Conservation (phyloP, 2,797 vertebrate genomes). For the Prunella strophiata region DNA sequence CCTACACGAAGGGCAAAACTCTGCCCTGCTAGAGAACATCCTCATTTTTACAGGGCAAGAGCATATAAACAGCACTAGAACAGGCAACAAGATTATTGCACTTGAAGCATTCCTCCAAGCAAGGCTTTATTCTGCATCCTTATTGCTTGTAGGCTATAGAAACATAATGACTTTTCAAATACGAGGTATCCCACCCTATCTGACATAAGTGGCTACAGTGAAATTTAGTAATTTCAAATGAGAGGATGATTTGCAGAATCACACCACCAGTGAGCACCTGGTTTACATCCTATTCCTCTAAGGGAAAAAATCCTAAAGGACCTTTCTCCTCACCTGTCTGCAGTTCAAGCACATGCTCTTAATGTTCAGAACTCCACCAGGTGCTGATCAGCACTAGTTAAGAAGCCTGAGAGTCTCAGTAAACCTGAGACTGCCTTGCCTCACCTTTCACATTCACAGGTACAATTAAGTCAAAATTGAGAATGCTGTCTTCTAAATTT, state of each 20-base stretch:
- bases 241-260: neutral
- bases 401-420: neutral
- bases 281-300: neutral
- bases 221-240: neutral
- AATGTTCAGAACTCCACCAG: neutral
- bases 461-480: neutral
- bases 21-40: neutral
- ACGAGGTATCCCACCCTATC: neutral
- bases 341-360: neutral
- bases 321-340: neutral
- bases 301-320: neutral
- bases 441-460: neutral
- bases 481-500: fast-evolving
- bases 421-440: neutral
- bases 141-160: neutral
- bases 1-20: neutral
- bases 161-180: neutral
- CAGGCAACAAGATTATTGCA: fast-evolving
- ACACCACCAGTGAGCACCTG: fast-evolving
- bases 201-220: fast-evolving
- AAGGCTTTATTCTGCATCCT: neutral
- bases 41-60: neutral
- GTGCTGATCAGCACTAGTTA: neutral
- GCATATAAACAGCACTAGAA: neutral
- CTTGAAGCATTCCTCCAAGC: neutral